A percentile compares a stretch with the other conserved stretches of the same genome.
These are phyloP conservation scores for Hassar affinis DNA, from an alignment of 2,113 vertebrate species.

Conservation along the genomic window DNA sequence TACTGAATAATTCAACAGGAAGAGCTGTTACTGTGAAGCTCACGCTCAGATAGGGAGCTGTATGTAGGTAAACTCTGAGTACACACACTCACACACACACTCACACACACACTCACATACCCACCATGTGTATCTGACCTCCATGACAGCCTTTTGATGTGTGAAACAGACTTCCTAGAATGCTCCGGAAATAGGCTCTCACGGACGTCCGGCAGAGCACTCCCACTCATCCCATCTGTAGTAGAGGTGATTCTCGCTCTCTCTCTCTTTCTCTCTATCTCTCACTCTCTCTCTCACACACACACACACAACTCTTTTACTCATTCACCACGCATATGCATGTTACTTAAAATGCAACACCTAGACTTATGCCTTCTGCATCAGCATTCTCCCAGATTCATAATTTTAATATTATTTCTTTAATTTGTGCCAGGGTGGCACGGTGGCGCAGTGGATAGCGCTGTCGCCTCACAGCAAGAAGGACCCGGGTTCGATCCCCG, in stretches of 20 bases:
- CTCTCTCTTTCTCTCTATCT: neutral
- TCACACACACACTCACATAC: constrained; percentile 12
- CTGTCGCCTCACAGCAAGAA: too few species aligned
- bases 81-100: neutral
- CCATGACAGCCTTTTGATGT: constrained; percentile 40
- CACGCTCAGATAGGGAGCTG: constrained; percentile 19
- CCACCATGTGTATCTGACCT: constrained; percentile 33
- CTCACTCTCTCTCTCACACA: neutral
- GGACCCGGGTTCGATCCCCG: too few species aligned
- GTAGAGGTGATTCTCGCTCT: constrained; percentile 53
- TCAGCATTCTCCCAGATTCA: neutral
- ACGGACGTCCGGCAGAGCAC: constrained; percentile 58
- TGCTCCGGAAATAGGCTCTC: constrained; percentile 43
- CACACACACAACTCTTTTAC: constrained; percentile 2
- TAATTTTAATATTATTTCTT: neutral
- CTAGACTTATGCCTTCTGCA: neutral
- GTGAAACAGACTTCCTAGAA: constrained; percentile 42
- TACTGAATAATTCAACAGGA: constrained; percentile 52
- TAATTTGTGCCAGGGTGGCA: neutral
- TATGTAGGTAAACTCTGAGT: constrained; percentile 10
- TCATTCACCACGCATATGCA: neutral
- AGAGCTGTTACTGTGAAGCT: constrained; percentile 36
- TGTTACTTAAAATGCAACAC: neutral
- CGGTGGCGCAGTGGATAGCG: too few species aligned
- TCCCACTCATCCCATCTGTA: constrained; percentile 67